phyloP scores from a whole-genome alignment of 2,888 invertebrate genomes.

The Pycnomerus fuliginosus region DNA sequence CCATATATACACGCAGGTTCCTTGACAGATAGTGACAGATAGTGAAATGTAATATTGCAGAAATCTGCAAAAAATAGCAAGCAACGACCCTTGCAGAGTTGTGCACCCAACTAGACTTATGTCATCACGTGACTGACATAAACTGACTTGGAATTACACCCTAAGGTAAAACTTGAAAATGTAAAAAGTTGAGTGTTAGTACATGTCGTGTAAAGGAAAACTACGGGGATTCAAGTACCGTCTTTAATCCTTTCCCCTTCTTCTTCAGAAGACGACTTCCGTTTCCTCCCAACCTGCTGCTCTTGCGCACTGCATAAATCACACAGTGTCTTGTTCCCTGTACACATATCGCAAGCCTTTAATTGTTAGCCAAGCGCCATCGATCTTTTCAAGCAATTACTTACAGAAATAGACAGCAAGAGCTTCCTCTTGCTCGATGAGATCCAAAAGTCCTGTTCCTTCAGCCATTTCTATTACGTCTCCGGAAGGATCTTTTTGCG shows the following conservation, averaged over 20 bases:
- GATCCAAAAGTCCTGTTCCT: conserved; percentile 71
- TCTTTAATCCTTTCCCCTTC: conserved; percentile 47
- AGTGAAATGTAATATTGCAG: too few relatives aligned
- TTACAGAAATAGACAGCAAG: conserved; percentile 93
- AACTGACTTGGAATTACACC: too few relatives aligned
- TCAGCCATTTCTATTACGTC: conserved; percentile 87
- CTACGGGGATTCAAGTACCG: conserved; percentile 36
- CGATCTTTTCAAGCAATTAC: conserved; percentile 48
- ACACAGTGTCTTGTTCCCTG: conserved; percentile 91
- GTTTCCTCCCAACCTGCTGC: conserved; percentile 66
- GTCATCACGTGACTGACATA: too few relatives aligned
- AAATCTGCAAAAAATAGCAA: too few relatives aligned
- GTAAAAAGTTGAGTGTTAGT: too few relatives aligned
- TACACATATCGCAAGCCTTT: conserved; percentile 31
- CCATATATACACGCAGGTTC: too few relatives aligned
- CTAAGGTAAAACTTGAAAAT: too few relatives aligned
- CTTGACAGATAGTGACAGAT: too few relatives aligned
- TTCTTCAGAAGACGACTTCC: conserved; percentile 52
- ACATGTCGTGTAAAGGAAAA: too few relatives aligned
- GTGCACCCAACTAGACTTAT: too few relatives aligned
- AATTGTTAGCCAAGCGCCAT: conserved; percentile 12
- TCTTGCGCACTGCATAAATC: conserved; percentile 80
- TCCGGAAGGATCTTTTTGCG: conserved; percentile 89
- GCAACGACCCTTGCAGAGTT: too few relatives aligned
- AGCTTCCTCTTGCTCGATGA: conserved; percentile 79